Conservation (phyloP, 2,797 vertebrate species). For the Hypotaenidia okinawae region DNA sequence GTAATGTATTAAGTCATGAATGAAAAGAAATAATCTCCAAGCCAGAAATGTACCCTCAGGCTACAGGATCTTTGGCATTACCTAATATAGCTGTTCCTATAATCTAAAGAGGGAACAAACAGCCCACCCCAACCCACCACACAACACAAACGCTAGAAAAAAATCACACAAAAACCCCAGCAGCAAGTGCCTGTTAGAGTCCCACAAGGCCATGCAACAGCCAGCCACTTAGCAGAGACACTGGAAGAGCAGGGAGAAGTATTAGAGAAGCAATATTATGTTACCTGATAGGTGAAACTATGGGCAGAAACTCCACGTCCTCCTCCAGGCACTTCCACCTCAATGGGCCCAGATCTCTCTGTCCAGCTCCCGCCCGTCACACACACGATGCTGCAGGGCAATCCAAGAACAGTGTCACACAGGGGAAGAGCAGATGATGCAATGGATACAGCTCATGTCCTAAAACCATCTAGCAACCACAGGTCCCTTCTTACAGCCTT, state of each 20-base stretch:
- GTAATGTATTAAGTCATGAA: not conserved
- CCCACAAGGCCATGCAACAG: not conserved
- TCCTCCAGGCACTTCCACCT: conserved; percentile 88
- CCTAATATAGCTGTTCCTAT: not conserved
- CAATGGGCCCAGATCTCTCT: conserved; percentile 81
- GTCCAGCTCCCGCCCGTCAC: conserved; percentile 80
- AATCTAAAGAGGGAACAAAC: fast-evolving
- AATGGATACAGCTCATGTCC: not conserved
- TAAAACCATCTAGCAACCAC: not conserved
- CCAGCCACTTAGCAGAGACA: not conserved
- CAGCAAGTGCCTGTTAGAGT: not conserved
- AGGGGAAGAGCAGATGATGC: not conserved
- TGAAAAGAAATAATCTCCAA: not conserved
- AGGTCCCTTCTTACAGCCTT: not conserved
- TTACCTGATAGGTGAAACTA: conserved; percentile 92
- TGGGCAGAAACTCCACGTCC: conserved; percentile 85
- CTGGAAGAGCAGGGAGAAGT: not conserved
- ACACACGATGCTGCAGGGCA: conserved; percentile 89
- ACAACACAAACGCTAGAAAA: not conserved
- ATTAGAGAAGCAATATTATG: not conserved
- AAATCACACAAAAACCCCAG: not conserved
- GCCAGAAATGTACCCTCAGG: not conserved
- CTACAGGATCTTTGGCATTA: not conserved
- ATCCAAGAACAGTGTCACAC: conserved; percentile 37
- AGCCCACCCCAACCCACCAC: not conserved